Base-by-base conservation (phyloP, 2,797 vertebrate genomes). In the Rousettus madagascariensis region DNA sequence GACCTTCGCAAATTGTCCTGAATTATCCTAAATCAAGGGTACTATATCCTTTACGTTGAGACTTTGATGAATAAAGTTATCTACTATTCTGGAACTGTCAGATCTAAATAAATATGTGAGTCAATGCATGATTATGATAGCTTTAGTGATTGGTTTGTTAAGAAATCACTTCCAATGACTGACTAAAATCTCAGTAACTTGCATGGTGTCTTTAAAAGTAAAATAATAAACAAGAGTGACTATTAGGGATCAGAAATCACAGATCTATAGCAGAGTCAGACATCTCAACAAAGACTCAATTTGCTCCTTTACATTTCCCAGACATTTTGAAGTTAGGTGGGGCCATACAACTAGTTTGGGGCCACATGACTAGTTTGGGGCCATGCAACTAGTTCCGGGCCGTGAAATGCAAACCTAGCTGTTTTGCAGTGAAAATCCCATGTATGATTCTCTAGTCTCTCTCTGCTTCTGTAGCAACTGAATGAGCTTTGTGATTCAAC, bases 141-240 rank as follows among this genome's bases (percentile, higher is more conserved):
- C 36, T 86, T 94, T 92, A 59, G 65, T 87, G 69, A 66, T 65
- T 51, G 55, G 30, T 51, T 79, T 86, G 55, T 53, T 86, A 86
- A 75, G 15, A 92, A 90, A 61, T 74, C 16, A 57, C 22, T 87
- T 86, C 74, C 30, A 22, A 19, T 86, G 78, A 83, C 8, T 82
- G 57, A 78, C 33, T 93, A 79, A 86, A 92, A 79, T 69, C 16
- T 95, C 38, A 79, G 22, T 85, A 87, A 69, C 15, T 86, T 94
- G 3, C 0, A 22, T 57, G 2, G 17, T 69, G 13, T 86, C 59
- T 49, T 49, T 49, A 72, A 65, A 93, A 36, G 38, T 36, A 91
- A 87, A 91, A 65, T 6, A 74, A 63, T 74, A 85, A 80, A 15
- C 11, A 61, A 91, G 15, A 68, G 74, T 68, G 51, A 88, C 36